Evolutionary conservation across 1,140 invertebrate genomes (phyloP).

Genomic region (Drosophila chauvacae): DNA sequence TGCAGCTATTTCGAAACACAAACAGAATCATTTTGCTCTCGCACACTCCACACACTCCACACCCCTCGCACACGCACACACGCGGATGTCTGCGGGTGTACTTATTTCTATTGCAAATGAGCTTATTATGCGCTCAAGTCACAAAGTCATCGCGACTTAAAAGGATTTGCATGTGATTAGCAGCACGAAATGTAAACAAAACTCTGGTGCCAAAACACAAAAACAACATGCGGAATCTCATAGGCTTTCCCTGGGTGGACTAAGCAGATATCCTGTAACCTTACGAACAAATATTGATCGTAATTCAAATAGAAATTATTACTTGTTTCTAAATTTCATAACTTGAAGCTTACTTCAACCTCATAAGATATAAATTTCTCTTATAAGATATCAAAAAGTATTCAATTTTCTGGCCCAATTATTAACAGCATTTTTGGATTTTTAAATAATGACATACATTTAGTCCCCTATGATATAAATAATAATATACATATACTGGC

Average conservation of each 20-base stretch:
- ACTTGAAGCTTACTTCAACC: no score
- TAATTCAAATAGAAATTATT: background rate
- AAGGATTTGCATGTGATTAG: constrained; percentile 83
- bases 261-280: background rate
- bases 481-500: no score
- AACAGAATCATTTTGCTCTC: constrained; percentile 25
- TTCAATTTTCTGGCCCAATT: background rate
- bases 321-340: background rate
- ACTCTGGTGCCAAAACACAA: constrained; percentile 69
- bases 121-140: constrained; percentile 80
- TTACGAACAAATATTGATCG: background rate
- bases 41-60: constrained; percentile 1
- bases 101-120: constrained; percentile 78
- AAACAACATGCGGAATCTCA: constrained; percentile 32
- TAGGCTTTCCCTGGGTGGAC: background rate
- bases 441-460: no score
- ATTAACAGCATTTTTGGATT: no score
- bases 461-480: no score
- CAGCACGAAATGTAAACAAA: constrained; percentile 80
- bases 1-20: constrained; percentile 65
- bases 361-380: no score
- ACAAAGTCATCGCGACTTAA: constrained; percentile 82
- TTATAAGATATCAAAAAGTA: no score
- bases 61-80: background rate
- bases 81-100: constrained; percentile 32